Conservation (phyloP, 2,888 invertebrate species). For the Sinohyriopsis cumingii region DNA sequence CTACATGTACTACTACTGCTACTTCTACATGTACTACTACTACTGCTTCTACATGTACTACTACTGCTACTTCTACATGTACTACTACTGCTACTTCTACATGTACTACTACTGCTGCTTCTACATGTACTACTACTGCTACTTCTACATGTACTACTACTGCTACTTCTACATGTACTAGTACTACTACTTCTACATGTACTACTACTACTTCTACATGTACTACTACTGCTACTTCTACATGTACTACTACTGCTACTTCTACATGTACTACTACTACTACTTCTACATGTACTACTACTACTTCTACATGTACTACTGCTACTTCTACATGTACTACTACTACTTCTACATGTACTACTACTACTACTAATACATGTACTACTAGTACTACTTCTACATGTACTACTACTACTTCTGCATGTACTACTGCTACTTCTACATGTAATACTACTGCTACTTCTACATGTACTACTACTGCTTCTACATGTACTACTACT, state of each 20-base stretch:
- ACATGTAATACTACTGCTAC: conserved; percentile 7
- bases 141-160: conserved; percentile 3
- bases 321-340: conserved; percentile 15
- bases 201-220: conserved; percentile 1
- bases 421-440: conserved; percentile 4
- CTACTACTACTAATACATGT: conserved; percentile 2
- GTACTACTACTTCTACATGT: conserved; percentile 2
- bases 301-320: conserved; percentile 7
- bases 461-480: not conserved
- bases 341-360: conserved; percentile 9
- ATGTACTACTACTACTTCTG: conserved; percentile 8
- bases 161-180: conserved; percentile 1
- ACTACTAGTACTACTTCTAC: conserved; percentile 2
- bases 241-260: conserved; percentile 3
- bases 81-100: conserved; percentile 4
- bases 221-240: conserved; percentile 5
- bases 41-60: conserved; percentile 3
- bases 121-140: conserved; percentile 5
- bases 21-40: conserved; percentile 4
- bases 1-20: conserved; percentile 5
- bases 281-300: conserved; percentile 3
- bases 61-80: conserved; percentile 5
- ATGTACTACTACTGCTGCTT: conserved; percentile 5
- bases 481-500: conserved; percentile 7
- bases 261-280: conserved; percentile 6